A percentile compares a stretch with the other conserved stretches of the same genome.
Conservation (phyloP, 2,888 invertebrate species). For the Dicranocentrus wangi region DNA sequence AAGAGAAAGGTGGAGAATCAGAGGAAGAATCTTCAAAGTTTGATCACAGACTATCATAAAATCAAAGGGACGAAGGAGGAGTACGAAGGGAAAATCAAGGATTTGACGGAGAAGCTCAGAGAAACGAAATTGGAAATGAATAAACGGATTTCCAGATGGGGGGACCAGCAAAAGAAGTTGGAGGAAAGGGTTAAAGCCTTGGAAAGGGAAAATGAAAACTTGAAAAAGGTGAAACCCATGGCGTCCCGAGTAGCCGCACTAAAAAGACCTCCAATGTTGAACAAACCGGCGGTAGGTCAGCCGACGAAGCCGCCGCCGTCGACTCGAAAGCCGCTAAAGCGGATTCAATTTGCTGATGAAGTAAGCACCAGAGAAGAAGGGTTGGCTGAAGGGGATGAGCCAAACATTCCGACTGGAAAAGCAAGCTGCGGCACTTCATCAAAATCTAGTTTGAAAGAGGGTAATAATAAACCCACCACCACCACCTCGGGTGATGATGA, state of each 20-base stretch:
- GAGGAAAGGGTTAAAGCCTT: slow-evolving; percentile 54
- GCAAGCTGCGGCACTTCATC: too few relatives aligned
- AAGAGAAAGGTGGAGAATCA: slow-evolving; percentile 39
- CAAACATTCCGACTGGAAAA: too few relatives aligned
- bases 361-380: too few relatives aligned
- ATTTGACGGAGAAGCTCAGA: slow-evolving; percentile 54
- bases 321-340: slow-evolving; percentile 9
- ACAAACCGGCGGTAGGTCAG: not conserved
- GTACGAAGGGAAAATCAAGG: slow-evolving; percentile 43
- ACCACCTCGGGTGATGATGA: too few relatives aligned
- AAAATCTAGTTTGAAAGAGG: too few relatives aligned
- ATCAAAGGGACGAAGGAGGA: slow-evolving; percentile 48
- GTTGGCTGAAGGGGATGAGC: too few relatives aligned
- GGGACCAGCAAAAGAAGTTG: slow-evolving; percentile 57
- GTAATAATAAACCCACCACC: not conserved
- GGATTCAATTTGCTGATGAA: slow-evolving; percentile 54
- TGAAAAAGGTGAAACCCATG: slow-evolving; percentile 29
- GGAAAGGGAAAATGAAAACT: slow-evolving; percentile 59
- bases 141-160: slow-evolving; percentile 51
- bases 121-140: slow-evolving; percentile 56
- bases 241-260: slow-evolving; percentile 22
- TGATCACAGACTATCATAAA: slow-evolving; percentile 45
- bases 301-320: not conserved
- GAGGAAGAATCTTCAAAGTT: slow-evolving; percentile 31
- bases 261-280: slow-evolving; percentile 43